A percentile compares a stretch with the other conserved stretches of the same genome.
Conservation (phyloP, 2,797 vertebrate genomes). For the Falco berigora region DNA sequence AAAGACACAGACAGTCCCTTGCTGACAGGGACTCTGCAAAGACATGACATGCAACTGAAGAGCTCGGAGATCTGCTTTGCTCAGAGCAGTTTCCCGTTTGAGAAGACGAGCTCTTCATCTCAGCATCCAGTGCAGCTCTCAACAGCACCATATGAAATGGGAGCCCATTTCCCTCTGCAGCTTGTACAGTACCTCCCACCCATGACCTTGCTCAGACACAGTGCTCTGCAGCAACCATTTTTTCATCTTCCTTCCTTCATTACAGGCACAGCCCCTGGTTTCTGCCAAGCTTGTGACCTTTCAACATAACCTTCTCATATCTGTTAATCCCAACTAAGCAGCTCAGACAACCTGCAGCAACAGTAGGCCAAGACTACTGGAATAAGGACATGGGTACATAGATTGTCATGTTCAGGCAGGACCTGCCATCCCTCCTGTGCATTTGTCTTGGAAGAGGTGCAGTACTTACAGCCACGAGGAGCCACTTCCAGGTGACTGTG, state of each 20-base stretch:
- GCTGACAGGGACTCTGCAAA: neutral
- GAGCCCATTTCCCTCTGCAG: neutral
- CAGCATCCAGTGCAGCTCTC: neutral
- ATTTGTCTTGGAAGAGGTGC: neutral
- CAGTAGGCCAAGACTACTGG: neutral
- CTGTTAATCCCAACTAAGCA: neutral
- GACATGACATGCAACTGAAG: neutral
- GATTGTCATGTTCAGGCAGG: neutral
- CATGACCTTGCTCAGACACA: neutral
- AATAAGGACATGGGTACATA: fast-evolving
- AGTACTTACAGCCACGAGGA: constrained; percentile 76
- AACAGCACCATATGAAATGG: neutral
- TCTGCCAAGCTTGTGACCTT: neutral
- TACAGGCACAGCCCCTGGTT: neutral
- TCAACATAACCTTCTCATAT: neutral
- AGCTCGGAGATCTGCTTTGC: neutral
- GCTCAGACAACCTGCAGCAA: neutral
- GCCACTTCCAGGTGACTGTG: constrained; percentile 88
- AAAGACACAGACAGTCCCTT: neutral
- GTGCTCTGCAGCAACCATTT: neutral
- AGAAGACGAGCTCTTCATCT: neutral
- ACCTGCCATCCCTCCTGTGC: neutral
- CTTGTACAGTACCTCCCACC: neutral
- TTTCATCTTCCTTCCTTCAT: neutral
- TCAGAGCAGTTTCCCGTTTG: neutral